These are phyloP conservation scores for Onchidella celtica DNA, from an alignment of 2,888 invertebrate genomes.

Conservation along the genomic window DNA sequence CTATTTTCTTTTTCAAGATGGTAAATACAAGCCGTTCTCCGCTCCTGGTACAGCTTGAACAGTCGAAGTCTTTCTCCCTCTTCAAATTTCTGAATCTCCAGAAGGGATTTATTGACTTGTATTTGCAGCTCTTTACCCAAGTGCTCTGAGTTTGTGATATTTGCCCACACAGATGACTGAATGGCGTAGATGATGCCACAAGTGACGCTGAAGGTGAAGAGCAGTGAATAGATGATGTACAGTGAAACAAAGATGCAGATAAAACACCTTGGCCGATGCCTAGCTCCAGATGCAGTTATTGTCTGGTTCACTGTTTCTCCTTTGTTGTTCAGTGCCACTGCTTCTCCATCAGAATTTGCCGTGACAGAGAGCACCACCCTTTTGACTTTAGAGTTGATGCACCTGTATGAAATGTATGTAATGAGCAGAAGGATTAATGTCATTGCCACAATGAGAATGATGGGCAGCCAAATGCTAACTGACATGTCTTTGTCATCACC, in stretches of 20 bases:
- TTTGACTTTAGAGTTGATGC: conserved; percentile 33
- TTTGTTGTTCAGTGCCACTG: conserved; percentile 59
- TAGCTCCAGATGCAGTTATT: background rate
- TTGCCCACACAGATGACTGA: conserved; percentile 60
- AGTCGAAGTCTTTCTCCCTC: conserved; percentile 60
- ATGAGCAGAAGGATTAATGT: conserved; percentile 52
- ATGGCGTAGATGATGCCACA: conserved; percentile 69
- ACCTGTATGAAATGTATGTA: conserved; percentile 54
- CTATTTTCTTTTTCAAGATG: conserved; percentile 62
- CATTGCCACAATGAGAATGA: conserved; percentile 59
- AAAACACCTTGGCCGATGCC: conserved; percentile 35
- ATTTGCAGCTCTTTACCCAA: conserved; percentile 65
- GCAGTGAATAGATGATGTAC: conserved; percentile 69
- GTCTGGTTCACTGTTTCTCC: conserved; percentile 47
- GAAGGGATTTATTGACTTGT: conserved; percentile 61
- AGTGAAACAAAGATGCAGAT: conserved; percentile 63
- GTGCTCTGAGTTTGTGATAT: conserved; percentile 62
- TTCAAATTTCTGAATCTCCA: conserved; percentile 63
- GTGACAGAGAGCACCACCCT: conserved; percentile 38
- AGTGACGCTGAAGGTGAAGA: conserved; percentile 72
- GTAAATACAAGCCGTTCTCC: conserved; percentile 67
- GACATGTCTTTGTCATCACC: background rate
- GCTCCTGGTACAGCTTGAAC: conserved; percentile 60
- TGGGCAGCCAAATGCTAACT: conserved; percentile 62
- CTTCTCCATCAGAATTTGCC: conserved; percentile 8